Evolutionary conservation across 1,140 invertebrate genomes (phyloP).

Genomic region (Phymastichus coffea): DNA sequence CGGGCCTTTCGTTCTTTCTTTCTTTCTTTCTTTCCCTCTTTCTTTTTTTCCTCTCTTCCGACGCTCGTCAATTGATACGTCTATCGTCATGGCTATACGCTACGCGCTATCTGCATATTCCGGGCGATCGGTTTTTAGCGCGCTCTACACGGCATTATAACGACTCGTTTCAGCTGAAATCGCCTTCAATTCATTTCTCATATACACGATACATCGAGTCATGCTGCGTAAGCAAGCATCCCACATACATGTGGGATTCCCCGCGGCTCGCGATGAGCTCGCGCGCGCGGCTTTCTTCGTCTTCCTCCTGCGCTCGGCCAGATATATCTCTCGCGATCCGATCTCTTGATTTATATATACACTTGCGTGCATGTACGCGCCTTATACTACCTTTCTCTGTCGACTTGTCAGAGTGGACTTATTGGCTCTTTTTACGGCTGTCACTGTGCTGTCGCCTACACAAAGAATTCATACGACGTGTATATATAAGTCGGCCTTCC

Average conservation of each 20-base stretch:
- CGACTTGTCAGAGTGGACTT: no score
- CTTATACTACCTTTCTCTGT: neutral
- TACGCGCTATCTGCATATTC: neutral
- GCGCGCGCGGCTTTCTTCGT: no score
- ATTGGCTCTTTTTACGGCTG: neutral
- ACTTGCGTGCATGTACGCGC: no score
- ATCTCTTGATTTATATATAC: no score
- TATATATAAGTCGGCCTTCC: neutral
- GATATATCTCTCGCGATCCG: no score
- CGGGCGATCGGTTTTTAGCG: slow-evolving; percentile 29
- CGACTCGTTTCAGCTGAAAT: slow-evolving; percentile 31
- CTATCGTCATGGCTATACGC: neutral
- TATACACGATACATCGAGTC: slow-evolving; percentile 38
- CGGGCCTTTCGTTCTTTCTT: no score
- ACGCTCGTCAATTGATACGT: no score
- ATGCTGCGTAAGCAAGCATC: slow-evolving; percentile 43
- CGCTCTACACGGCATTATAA: no score
- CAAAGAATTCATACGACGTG: neutral
- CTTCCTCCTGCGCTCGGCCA: no score
- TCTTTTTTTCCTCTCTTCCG: no score
- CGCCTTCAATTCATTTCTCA: slow-evolving; percentile 30
- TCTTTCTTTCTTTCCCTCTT: no score
- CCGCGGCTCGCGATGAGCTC: no score
- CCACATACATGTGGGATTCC: slow-evolving; percentile 33
- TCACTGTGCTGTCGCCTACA: slow-evolving; percentile 1